Base-by-base conservation (phyloP, 1,140 invertebrate species). In the Drosophila repleta region DNA sequence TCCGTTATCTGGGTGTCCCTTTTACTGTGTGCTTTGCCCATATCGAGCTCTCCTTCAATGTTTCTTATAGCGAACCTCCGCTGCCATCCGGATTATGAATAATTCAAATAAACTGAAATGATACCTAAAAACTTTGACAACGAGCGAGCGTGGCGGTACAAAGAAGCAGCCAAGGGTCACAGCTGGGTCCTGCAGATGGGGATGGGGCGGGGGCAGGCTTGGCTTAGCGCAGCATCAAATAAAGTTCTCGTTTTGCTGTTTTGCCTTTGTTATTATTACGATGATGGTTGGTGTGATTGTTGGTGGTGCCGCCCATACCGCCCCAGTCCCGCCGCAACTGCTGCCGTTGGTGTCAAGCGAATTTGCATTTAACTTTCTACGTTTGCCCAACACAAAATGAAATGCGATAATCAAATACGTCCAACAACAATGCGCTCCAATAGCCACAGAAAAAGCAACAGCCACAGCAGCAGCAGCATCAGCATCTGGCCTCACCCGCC, bases 21-120 rank as follows among this genome's bases (percentile, higher is more conserved):
- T 75, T 72, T 61, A 57, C 41, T 35, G 52, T 48, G 24, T 71
- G 55, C 51, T 60, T 20, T 32, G 43, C 37, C 46, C 65, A 65
- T 52, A 65, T 56, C 73, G 46, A 45, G 45, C 52, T 35, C 61
- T 43, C 67, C 57, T 62, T 84, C 66, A 55, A 56, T 69, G 76
- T 85, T 74, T 77, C 81, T 85, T 85, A 71, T 66, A 60, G 61
- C 57, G 79, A 73, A 67, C 61, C 68, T 83, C 45, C 62, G 70
- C 71, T 80, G 66, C 49, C 68, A 79, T 61, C 57, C 69, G 83
- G 79, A 88, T 88, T 88, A 88, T 88, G 83, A 88, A 88, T 88
- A 88, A 88, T 88, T 88, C 83, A 88, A 88, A 88, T 88, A 88
- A 88, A 88, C 83, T 76, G 83, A 77, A 88, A 88, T 88, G 83